phyloP scores from a whole-genome alignment of 1,140 invertebrate species.

The Pseudomyrmex sp. region DNA sequence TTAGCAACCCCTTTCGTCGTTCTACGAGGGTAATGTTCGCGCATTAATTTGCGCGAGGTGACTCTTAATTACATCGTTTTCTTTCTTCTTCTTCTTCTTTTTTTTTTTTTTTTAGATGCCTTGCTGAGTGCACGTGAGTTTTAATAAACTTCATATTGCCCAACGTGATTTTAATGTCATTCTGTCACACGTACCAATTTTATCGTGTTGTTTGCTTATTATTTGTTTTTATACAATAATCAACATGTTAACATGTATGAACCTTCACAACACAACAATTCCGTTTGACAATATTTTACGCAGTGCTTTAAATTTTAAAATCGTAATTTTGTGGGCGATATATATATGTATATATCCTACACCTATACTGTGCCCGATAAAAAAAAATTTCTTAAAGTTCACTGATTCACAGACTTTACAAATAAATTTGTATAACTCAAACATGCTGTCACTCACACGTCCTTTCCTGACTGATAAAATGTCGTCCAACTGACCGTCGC shows the following conservation, averaged over 20 bases:
- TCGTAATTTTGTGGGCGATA: no score
- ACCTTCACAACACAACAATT: no score
- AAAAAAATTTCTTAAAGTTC: neutral
- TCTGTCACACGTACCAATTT: no score
- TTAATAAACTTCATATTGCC: neutral
- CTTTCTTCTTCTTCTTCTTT: neutral
- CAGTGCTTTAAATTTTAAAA: no score
- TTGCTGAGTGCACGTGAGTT: neutral
- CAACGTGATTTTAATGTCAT: no score
- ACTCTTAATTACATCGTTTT: constrained; percentile 26
- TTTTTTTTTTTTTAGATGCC: neutral
- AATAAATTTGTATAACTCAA: constrained; percentile 44
- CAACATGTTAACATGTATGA: no score
- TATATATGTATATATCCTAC: no score
- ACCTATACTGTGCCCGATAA: no score
- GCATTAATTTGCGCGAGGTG: constrained; percentile 23
- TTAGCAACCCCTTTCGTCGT: constrained; percentile 64
- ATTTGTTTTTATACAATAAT: no score
- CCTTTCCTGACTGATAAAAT: constrained; percentile 41
- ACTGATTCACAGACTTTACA: neutral
- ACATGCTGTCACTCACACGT: neutral
- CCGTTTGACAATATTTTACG: no score
- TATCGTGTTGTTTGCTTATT: no score
- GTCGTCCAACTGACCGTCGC: constrained; percentile 38
- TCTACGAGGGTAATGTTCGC: constrained; percentile 1